These are phyloP conservation scores for Drosophila ogumai DNA, from an alignment of 1,140 invertebrate species.

Conservation along the genomic window DNA sequence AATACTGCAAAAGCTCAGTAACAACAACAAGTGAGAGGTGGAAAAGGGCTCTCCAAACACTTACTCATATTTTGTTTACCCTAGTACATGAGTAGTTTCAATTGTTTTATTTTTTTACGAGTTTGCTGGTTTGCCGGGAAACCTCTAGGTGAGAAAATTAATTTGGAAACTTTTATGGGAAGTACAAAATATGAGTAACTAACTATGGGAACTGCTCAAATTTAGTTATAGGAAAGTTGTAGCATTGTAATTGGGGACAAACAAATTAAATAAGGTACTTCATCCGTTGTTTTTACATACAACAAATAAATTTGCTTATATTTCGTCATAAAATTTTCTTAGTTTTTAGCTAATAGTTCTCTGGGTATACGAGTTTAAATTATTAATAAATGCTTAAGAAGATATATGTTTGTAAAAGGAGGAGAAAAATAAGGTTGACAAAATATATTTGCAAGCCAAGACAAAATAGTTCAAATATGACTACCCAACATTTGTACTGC, in stretches of 20 bases:
- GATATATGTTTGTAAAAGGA: too few species aligned
- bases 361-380: too few species aligned
- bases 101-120: slow-evolving; percentile 4
- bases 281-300: neutral
- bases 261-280: slow-evolving; percentile 10
- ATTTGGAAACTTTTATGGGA: slow-evolving; percentile 14
- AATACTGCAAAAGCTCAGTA: slow-evolving; percentile 26
- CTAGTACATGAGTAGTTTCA: slow-evolving; percentile 32
- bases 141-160: slow-evolving; percentile 28
- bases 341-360: too few species aligned
- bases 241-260: neutral
- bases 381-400: too few species aligned
- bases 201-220: slow-evolving; percentile 31
- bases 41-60: slow-evolving; percentile 12
- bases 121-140: slow-evolving; percentile 15
- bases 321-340: too few species aligned
- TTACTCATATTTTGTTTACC: slow-evolving; percentile 54
- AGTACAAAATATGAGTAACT: slow-evolving; percentile 24
- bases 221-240: slow-evolving; percentile 19
- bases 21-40: slow-evolving; percentile 28
- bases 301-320: neutral
- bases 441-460: neutral
- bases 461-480: neutral
- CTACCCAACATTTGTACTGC: neutral
- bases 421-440: neutral